Base-by-base conservation (phyloP, 2,797 vertebrate species). In the Knipowitschia caucasica region DNA sequence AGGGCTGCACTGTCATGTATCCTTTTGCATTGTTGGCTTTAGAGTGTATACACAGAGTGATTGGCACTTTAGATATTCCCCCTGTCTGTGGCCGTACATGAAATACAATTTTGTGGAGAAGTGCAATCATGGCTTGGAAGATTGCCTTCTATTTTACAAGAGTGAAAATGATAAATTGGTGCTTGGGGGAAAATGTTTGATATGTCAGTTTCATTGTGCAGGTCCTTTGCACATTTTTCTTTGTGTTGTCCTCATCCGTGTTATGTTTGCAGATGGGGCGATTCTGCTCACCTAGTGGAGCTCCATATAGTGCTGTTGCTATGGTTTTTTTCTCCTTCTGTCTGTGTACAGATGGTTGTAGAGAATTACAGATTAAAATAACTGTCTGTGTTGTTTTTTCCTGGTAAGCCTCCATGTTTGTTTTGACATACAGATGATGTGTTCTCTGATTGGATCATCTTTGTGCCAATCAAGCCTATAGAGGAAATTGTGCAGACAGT, bases 91-190 rank as follows among this genome's bases (percentile, higher is more conserved):
- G 62, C 74, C 77, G 78, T 81, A 80, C 77, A 70, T 83, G 83
- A 78, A 86, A 83, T 80, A 78, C 72, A 68, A 82, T 81, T 83
- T 43, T 80, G 71, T 75, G 62, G 47, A 75, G 65, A 75, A 69
- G 72, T 82, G 78, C 83, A 86, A 84, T 86, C 83, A 83, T 73
- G 62, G 68, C 65, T 70, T 73, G 73, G 75, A 64, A 86, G 73
- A 88, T 85, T 82, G 82, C 72, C 79, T 84, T 88, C 78, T 76
- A 77, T 88, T 88, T 85, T 84, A 71, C 55, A 45, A 69, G 64
- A 83, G 70, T 80, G 82, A 85, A 80, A 80, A 86, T 83, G 74
- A 87, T 84, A 63, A 84, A 85, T 86, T 77, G 75, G 70, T 70
- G 59, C 53, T 62, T 43, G 47, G 53, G 44, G 42, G 10, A 64